phyloP scores from a whole-genome alignment of 2,113 vertebrate species.

The Hystrix brachyura region DNA sequence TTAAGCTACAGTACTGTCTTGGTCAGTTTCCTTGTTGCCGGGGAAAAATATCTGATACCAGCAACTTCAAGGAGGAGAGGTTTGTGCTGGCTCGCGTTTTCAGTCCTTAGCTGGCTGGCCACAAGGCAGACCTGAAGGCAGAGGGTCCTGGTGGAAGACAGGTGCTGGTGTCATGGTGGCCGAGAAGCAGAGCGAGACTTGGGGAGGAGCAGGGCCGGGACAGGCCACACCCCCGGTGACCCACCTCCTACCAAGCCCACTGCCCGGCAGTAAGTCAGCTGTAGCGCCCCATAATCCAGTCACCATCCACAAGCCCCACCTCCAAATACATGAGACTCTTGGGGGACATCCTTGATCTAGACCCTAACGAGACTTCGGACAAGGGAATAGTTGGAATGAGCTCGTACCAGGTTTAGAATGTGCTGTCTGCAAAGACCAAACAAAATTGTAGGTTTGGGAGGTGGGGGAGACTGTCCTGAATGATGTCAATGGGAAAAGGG shows the following conservation, averaged over 20 bases:
- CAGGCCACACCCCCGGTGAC: neutral
- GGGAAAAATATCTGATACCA: neutral
- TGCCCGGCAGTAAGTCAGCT: neutral
- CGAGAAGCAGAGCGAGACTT: neutral
- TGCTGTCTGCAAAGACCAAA: neutral
- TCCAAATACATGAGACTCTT: neutral
- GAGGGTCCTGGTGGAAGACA: neutral
- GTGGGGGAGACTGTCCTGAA: neutral
- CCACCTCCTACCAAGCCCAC: neutral
- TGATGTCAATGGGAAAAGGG: neutral
- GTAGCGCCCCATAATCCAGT: too few species aligned
- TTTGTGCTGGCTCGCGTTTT: neutral
- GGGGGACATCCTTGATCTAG: neutral
- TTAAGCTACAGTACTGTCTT: neutral
- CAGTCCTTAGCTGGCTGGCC: neutral
- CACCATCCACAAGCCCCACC: neutral
- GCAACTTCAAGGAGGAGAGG: neutral
- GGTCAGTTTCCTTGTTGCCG: neutral
- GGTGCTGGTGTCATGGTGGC: neutral
- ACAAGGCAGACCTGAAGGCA: neutral
- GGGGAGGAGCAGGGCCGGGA: neutral
- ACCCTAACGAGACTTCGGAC: neutral
- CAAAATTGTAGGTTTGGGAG: neutral
- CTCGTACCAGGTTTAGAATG: neutral
- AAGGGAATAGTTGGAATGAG: neutral